A percentile compares a stretch with the other conserved stretches of the same genome.
phyloP scores from a whole-genome alignment of 2,888 invertebrate genomes.

The Gymnoscelis rufifasciata region DNA sequence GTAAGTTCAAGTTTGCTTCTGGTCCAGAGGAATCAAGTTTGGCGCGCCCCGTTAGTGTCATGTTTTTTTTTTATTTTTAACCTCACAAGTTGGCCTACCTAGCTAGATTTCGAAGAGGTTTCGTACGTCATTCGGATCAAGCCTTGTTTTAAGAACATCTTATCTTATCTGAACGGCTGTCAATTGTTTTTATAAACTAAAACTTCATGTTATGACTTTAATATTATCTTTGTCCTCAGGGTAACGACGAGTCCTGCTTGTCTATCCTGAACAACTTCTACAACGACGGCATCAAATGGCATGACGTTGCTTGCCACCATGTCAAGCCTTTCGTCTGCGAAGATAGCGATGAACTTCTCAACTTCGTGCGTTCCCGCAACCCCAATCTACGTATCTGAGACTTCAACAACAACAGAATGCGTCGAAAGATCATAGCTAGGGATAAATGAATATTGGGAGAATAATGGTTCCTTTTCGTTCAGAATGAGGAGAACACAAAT shows the following conservation, averaged over 20 bases:
- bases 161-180: no score
- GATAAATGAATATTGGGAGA: background rate
- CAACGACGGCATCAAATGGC: conserved; percentile 92
- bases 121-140: no score
- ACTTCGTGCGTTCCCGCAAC: conserved; percentile 94
- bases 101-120: no score
- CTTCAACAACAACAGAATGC: background rate
- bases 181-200: no score
- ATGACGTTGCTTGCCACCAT: conserved; percentile 92
- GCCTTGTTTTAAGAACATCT: no score
- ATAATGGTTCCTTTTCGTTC: background rate
- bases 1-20: conserved; percentile 19
- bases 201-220: background rate
- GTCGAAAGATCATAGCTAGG: background rate
- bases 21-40: conserved; percentile 19
- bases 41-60: conserved; percentile 8
- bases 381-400: conserved; percentile 88
- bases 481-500: background rate
- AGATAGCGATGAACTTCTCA: conserved; percentile 92
- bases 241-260: conserved; percentile 93
- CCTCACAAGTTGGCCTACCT: background rate
- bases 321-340: conserved; percentile 93
- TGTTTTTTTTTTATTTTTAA: background rate
- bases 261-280: conserved; percentile 95
- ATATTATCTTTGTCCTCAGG: conserved; percentile 63